Percentiles rank a stretch among this genome's conserved stretches.
These are phyloP conservation scores for Napeogenes sylphis DNA, from an alignment of 2,888 invertebrate genomes.

Conservation along the genomic window DNA sequence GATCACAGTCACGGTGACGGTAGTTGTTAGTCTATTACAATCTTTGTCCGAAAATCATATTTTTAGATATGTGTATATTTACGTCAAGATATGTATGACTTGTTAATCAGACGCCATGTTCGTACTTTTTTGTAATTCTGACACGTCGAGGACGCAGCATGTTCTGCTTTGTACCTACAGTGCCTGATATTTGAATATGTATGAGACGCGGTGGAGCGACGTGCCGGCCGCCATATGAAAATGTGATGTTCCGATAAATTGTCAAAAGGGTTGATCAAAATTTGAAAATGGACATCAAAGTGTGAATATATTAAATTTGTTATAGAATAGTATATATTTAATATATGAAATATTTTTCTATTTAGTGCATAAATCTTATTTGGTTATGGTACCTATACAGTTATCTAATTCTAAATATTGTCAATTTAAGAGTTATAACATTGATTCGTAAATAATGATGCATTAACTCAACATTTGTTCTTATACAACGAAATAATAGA, in stretches of 20 bases:
- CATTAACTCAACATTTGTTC: too few relatives aligned
- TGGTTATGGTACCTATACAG: too few relatives aligned
- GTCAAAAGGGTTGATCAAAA: slow-evolving; percentile 73
- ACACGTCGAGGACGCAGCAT: slow-evolving; percentile 62
- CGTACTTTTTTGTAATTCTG: slow-evolving; percentile 66
- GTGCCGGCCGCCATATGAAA: slow-evolving; percentile 69
- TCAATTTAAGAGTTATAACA: too few relatives aligned
- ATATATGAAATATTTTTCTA: too few relatives aligned
- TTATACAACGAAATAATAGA: too few relatives aligned
- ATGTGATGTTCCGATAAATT: slow-evolving; percentile 75
- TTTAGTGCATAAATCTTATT: too few relatives aligned
- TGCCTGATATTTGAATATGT: slow-evolving; percentile 70
- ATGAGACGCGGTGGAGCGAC: slow-evolving; percentile 60
- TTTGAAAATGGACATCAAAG: slow-evolving; percentile 62
- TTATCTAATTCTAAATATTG: too few relatives aligned
- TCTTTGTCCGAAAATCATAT: too few relatives aligned
- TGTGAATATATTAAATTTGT: slow-evolving; percentile 11
- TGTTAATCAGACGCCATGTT: slow-evolving; percentile 30
- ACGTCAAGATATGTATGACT: slow-evolving; percentile 24
- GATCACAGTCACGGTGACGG: too few relatives aligned
- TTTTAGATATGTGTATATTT: slow-evolving; percentile 1
- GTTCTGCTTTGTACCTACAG: slow-evolving; percentile 66
- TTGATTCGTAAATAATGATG: too few relatives aligned
- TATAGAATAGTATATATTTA: not conserved
- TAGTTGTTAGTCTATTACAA: too few relatives aligned